Conservation (phyloP, 2,113 vertebrate genomes). For the Corydoras maculifer region DNA sequence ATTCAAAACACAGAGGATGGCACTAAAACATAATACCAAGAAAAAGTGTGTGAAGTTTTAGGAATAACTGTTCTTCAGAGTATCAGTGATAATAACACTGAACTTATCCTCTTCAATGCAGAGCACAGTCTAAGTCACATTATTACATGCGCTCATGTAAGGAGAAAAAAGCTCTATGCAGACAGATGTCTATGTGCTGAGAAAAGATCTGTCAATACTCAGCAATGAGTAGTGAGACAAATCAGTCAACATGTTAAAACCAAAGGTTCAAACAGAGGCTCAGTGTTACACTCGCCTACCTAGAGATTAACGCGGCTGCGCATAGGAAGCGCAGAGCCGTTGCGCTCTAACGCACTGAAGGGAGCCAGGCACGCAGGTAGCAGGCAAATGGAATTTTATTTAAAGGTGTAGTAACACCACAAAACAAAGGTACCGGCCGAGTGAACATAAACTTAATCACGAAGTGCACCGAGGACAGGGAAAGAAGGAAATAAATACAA, state of each 20-base stretch:
- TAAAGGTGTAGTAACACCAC: no score
- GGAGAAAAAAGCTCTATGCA: conserved; percentile 24
- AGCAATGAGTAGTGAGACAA: conserved; percentile 42
- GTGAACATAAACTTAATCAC: no score
- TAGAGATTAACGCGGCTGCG: no score
- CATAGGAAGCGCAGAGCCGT: no score
- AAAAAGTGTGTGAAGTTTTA: conserved; percentile 24
- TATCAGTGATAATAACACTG: conserved; percentile 29
- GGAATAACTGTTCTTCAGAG: conserved; percentile 25
- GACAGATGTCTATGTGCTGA: conserved; percentile 41
- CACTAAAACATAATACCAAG: conserved; percentile 27
- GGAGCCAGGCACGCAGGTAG: no score
- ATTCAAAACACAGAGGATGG: conserved; percentile 29
- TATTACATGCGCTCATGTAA: conserved; percentile 29
- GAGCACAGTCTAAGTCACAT: conserved; percentile 31
- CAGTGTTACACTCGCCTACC: no score
- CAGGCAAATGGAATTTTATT: no score
- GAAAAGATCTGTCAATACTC: conserved; percentile 48
- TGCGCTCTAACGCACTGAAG: no score
- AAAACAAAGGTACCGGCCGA: no score
- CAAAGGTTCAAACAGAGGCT: not conserved
- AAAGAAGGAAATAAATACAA: no score
- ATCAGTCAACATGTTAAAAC: conserved; percentile 27
- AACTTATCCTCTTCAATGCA: conserved; percentile 38
- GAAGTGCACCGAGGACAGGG: no score